Conservation (phyloP, 92 coral and sea anemone species). For the Actinernus sp. region DNA sequence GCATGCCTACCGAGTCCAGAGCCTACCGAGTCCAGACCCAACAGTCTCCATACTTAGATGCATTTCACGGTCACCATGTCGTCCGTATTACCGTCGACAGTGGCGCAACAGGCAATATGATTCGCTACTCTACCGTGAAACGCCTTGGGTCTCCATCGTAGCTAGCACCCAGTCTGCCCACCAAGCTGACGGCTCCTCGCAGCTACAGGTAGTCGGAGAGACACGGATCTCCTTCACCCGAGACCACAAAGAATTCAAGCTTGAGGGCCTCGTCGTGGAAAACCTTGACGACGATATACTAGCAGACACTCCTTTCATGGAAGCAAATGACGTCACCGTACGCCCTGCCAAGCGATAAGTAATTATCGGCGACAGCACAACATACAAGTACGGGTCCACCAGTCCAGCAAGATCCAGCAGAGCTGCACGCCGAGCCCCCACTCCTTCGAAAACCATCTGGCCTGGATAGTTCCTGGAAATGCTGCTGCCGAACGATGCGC, state of each 20-base stretch:
- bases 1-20: neutral
- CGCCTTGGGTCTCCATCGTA: neutral
- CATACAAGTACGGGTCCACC: neutral
- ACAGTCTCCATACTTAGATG: neutral
- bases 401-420: too few relatives aligned
- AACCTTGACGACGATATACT: too few relatives aligned
- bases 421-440: too few relatives aligned
- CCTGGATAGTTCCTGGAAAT: constrained; percentile 38
- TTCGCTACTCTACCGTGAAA: neutral
- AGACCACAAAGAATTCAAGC: too few relatives aligned
- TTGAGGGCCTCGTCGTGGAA: too few relatives aligned
- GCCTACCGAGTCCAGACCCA: neutral
- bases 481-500: constrained; percentile 24
- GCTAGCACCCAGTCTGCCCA: neutral
- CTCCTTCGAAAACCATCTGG: constrained; percentile 35
- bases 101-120: neutral
- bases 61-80: neutral
- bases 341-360: too few relatives aligned
- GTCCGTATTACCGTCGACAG: neutral
- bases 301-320: too few relatives aligned
- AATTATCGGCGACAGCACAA: neutral
- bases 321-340: too few relatives aligned
- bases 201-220: too few relatives aligned
- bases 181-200: too few relatives aligned
- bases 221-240: too few relatives aligned